Conservation (phyloP, 2,888 invertebrate species). For the Gibbula magus region DNA sequence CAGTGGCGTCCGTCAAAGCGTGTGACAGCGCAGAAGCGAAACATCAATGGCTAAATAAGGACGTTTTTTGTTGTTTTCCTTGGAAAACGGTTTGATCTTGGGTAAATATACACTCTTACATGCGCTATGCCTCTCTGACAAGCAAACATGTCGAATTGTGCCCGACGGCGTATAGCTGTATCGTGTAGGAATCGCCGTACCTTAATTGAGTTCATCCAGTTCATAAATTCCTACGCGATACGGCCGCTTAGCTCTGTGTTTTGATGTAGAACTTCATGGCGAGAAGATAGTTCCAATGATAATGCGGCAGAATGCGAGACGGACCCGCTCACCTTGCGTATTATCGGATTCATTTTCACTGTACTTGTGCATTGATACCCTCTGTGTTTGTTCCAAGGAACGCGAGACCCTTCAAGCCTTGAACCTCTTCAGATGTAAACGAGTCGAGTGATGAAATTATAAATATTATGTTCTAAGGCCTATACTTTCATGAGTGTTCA, state of each 20-base stretch:
- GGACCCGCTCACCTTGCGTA: not conserved
- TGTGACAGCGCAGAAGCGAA: no score
- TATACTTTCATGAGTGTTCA: no score
- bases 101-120: not conserved
- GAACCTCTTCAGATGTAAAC: no score
- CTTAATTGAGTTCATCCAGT: not conserved
- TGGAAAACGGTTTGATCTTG: not conserved
- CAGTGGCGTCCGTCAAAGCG: no score
- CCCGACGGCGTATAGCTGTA: not conserved
- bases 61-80: no score
- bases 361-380: no score
- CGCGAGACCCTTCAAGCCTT: no score
- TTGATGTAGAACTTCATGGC: not conserved
- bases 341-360: no score
- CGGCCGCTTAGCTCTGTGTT: not conserved
- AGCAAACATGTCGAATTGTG: not conserved
- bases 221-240: not conserved
- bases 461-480: no score
- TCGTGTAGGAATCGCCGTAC: not conserved
- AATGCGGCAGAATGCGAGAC: not conserved
- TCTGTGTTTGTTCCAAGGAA: no score
- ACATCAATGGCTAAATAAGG: no score
- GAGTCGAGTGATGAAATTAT: no score
- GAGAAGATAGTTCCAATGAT: not conserved
- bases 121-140: not conserved